phyloP scores from a whole-genome alignment of 2,888 invertebrate genomes.

The Cosmia trapezina region DNA sequence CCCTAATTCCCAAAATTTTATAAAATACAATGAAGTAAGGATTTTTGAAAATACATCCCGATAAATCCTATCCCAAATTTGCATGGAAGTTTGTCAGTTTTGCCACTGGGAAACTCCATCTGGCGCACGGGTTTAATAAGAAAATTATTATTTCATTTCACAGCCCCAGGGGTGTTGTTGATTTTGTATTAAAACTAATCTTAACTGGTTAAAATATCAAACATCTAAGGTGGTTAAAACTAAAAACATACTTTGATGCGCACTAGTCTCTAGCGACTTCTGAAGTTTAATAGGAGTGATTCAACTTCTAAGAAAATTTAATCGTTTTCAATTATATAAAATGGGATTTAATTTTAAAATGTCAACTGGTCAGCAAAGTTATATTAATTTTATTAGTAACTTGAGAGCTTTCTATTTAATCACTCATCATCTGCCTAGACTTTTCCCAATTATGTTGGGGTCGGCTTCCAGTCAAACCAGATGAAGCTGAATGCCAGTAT shows the following conservation, averaged over 20 bases:
- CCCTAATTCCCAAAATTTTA: too few relatives aligned
- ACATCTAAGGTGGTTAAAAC: conserved; percentile 15
- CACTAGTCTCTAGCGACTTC: conserved; percentile 32
- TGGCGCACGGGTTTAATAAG: too few relatives aligned
- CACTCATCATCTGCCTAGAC: too few relatives aligned
- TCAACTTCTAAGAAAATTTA: conserved; percentile 28
- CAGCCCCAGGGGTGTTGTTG: not conserved
- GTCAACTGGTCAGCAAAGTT: conserved; percentile 7
- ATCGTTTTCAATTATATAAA: conserved; percentile 28
- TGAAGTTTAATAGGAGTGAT: conserved; percentile 23
- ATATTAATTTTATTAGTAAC: not conserved
- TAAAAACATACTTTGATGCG: conserved; percentile 28
- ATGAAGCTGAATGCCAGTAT: too few relatives aligned
- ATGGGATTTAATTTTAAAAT: conserved; percentile 15
- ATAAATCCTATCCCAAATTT: too few relatives aligned
- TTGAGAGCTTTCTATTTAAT: not conserved
- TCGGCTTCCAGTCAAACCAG: too few relatives aligned
- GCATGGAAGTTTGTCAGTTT: not conserved
- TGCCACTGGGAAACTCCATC: too few relatives aligned
- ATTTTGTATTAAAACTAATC: conserved; percentile 36
- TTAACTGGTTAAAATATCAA: conserved; percentile 30
- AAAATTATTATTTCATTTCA: not conserved
- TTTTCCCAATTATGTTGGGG: too few relatives aligned
- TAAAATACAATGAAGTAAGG: too few relatives aligned
- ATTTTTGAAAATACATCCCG: not conserved